Conservation (phyloP, 2,888 invertebrate species). For the Ornithoptera alexandrae region DNA sequence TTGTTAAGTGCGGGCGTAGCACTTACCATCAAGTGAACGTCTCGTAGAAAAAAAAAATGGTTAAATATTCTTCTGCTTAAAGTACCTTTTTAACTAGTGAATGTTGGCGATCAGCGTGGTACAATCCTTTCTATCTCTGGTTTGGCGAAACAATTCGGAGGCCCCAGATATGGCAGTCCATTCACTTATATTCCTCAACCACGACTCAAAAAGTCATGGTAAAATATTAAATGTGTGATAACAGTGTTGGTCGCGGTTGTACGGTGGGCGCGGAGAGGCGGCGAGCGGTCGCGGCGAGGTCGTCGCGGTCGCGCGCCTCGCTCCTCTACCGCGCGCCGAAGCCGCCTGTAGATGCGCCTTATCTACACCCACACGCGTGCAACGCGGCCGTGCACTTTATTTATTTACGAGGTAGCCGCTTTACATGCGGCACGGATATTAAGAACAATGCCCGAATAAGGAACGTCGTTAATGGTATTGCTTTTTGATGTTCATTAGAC, state of each 20-base stretch:
- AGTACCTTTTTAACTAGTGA: too few species aligned
- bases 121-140: too few species aligned
- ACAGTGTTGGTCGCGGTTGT: slow-evolving; percentile 3
- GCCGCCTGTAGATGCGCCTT: slow-evolving; percentile 33
- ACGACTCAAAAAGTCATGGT: too few species aligned
- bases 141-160: too few species aligned
- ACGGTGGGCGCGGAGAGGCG: slow-evolving; percentile 31
- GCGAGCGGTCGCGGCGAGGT: slow-evolving; percentile 50
- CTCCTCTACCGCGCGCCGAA: slow-evolving; percentile 47
- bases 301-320: slow-evolving; percentile 58
- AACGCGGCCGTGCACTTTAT: slow-evolving; percentile 10
- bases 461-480: slow-evolving; percentile 11
- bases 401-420: slow-evolving; percentile 25
- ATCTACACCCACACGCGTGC: slow-evolving; percentile 30
- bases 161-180: too few species aligned
- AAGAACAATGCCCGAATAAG: slow-evolving; percentile 15
- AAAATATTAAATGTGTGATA: too few species aligned
- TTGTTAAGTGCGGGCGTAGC: too few species aligned
- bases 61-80: too few species aligned
- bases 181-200: too few species aligned
- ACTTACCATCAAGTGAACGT: too few species aligned
- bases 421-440: slow-evolving; percentile 14
- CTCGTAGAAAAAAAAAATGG: too few species aligned
- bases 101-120: too few species aligned
- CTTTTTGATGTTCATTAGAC: slow-evolving; percentile 8